A percentile compares a stretch with the other conserved stretches of the same genome.
These are phyloP conservation scores for Mus pahari DNA, from an alignment of 2,113 vertebrate genomes.

Conservation along the genomic window DNA sequence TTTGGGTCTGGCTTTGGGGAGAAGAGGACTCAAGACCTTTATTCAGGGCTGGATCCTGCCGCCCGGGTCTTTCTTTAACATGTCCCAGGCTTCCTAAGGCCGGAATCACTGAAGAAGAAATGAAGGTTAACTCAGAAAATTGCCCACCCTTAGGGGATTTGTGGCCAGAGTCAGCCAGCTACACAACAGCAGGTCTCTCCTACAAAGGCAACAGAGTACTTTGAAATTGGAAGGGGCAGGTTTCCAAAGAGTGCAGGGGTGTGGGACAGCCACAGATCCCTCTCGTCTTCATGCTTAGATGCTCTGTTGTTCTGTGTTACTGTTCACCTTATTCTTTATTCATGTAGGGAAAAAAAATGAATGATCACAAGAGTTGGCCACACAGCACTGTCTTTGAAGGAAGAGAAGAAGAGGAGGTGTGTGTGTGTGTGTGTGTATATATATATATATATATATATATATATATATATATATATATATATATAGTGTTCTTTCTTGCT, in stretches of 20 bases:
- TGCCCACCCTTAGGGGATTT: neutral
- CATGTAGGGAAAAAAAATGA: neutral
- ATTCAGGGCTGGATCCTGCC: neutral
- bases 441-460: too few relatives aligned
- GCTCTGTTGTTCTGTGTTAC: neutral
- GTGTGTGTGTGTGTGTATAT: too few relatives aligned
- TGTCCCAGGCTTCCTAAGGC: neutral
- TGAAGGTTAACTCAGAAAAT: neutral
- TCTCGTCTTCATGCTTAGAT: neutral
- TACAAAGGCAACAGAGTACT: neutral
- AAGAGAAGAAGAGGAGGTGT: too few relatives aligned
- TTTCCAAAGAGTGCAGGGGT: neutral
- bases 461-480: too few relatives aligned
- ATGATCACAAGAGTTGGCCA: neutral
- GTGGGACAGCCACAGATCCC: neutral
- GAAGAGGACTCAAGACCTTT: neutral
- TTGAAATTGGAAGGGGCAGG: neutral
- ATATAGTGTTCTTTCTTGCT: neutral
- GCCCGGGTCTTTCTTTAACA: rapidly evolving
- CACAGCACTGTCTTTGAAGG: neutral
- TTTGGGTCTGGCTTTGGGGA: neutral
- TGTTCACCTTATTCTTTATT: conserved; percentile 18
- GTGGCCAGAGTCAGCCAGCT: neutral
- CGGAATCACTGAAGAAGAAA: neutral
- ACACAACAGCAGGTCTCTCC: neutral